Conservation (phyloP, 2,888 invertebrate species). For the Prostheceraeus crozeri region DNA sequence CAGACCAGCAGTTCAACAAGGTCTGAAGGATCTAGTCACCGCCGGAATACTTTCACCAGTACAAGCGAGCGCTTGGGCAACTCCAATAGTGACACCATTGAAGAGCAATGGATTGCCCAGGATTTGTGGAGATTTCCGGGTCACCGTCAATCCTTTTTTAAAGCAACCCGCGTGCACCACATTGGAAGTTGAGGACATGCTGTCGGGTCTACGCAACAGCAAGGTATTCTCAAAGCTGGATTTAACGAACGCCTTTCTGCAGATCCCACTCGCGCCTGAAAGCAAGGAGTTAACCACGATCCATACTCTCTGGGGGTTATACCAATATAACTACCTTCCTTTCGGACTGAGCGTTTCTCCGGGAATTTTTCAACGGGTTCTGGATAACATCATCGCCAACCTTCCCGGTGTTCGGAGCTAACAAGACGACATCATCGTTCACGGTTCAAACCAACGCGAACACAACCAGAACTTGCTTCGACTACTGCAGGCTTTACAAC, state of each 20-base stretch:
- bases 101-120: neutral
- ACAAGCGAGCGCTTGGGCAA: neutral
- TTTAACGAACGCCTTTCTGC: neutral
- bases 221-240: neutral
- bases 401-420: neutral
- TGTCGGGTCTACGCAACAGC: neutral
- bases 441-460: neutral
- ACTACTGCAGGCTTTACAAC: neutral
- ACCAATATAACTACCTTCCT: neutral
- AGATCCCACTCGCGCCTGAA: neutral
- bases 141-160: slow-evolving; percentile 18
- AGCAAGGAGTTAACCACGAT: neutral
- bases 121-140: slow-evolving; percentile 20
- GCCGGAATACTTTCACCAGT: neutral
- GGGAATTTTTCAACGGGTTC: neutral
- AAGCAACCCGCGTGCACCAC: slow-evolving; percentile 11
- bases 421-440: slow-evolving; percentile 1
- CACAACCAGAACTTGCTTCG: slow-evolving; percentile 1
- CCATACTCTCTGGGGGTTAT: neutral
- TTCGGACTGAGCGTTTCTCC: neutral
- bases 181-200: slow-evolving; percentile 19
- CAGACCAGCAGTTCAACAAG: neutral
- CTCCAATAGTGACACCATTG: neutral
- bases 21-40: neutral
- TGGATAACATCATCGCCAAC: neutral